Evolutionary conservation across 2,797 vertebrate species (phyloP).

Genomic region (Tenualosa ilisha): DNA sequence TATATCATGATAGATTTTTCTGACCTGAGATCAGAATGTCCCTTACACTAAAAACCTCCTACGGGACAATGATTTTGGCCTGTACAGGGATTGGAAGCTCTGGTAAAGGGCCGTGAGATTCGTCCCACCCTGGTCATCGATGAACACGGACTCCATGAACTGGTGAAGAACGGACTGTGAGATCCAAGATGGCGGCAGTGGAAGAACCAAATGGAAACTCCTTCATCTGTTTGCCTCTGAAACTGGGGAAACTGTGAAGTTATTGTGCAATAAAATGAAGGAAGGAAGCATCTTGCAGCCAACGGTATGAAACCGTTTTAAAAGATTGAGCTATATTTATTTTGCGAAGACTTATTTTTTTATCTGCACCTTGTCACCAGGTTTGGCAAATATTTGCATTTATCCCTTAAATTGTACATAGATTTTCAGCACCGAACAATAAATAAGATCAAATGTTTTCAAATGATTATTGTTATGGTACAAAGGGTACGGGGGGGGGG

Average conservation of each 20-base stretch:
- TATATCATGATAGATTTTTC: not conserved
- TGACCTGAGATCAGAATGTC: not conserved
- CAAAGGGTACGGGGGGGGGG: not conserved
- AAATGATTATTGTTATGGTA: not conserved
- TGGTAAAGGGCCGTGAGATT: conserved; percentile 84
- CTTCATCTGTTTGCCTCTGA: conserved; percentile 43
- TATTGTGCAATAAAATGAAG: conserved; percentile 73
- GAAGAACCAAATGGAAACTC: conserved; percentile 53
- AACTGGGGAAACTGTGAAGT: conserved; percentile 64
- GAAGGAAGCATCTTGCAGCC: conserved; percentile 48
- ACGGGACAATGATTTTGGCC: not conserved
- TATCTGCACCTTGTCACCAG: conserved; percentile 50
- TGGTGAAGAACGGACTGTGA: conserved; percentile 89
- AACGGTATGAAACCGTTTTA: conserved; percentile 53
- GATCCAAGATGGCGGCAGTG: conserved; percentile 35
- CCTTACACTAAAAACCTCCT: not conserved
- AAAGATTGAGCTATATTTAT: conserved; percentile 74
- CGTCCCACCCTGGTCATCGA: conserved; percentile 84
- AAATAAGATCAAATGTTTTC: conserved; percentile 21
- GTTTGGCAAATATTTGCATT: conserved; percentile 41
- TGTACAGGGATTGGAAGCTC: conserved; percentile 82
- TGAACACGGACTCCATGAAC: conserved; percentile 77
- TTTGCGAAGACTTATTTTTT: conserved; percentile 75
- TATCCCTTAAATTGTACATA: conserved; percentile 62
- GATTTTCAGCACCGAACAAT: conserved; percentile 26